Percentiles rank a stretch among this genome's conserved stretches.
phyloP scores from a whole-genome alignment of 2,113 vertebrate species.

The Proteles cristata region DNA sequence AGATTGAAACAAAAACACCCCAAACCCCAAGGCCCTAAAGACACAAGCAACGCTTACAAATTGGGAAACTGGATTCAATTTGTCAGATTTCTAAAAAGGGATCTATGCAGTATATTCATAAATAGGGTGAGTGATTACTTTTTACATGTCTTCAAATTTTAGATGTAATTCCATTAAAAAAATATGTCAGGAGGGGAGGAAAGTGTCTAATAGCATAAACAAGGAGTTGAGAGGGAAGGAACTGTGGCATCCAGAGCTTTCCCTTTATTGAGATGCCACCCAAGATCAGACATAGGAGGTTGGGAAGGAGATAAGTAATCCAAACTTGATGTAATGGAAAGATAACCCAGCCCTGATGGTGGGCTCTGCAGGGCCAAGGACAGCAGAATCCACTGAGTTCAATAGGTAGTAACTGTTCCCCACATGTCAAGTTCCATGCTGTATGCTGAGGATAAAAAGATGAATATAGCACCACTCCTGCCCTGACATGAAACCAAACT shows the following conservation, averaged over 20 bases:
- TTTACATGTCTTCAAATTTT: constrained; percentile 30
- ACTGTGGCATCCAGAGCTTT: constrained; percentile 56
- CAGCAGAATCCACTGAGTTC: neutral
- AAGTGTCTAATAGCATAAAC: constrained; percentile 62
- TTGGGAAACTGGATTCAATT: neutral
- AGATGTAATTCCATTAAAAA: neutral
- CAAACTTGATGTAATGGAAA: neutral
- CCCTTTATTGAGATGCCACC: constrained; percentile 41
- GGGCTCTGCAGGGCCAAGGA: neutral
- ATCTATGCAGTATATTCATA: neutral
- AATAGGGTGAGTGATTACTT: neutral
- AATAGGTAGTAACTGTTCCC: neutral
- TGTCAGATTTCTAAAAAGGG: neutral
- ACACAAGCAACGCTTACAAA: neutral
- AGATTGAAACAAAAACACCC: neutral
- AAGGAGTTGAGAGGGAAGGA: constrained; percentile 60
- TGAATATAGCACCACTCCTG: neutral
- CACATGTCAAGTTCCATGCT: neutral
- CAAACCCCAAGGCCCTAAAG: neutral
- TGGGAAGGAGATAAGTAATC: neutral
- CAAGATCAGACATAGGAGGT: neutral
- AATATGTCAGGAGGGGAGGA: neutral
- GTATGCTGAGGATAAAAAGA: neutral
- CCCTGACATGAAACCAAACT: neutral
- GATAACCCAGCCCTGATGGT: neutral